Percentiles rank a stretch among this genome's conserved stretches.
These are phyloP conservation scores for Lithobates pipiens DNA, from an alignment of 2,797 vertebrate species.

Conservation along the genomic window DNA sequence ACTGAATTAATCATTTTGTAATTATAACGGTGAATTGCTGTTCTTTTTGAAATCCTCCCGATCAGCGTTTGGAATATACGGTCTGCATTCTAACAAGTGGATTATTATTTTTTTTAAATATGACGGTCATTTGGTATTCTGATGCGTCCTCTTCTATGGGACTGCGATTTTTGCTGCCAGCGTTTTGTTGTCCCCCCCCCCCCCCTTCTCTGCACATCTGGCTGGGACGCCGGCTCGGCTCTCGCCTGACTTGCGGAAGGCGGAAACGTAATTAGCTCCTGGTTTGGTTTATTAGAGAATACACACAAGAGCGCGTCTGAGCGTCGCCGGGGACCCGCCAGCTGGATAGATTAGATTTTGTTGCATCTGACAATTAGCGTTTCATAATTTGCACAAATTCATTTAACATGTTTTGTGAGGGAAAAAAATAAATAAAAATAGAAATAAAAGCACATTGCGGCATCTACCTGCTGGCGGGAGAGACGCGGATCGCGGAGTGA, in stretches of 20 bases:
- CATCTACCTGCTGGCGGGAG: too few species aligned
- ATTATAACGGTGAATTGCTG: too few species aligned
- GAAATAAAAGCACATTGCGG: too few species aligned
- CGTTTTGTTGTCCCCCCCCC: constrained; percentile 16
- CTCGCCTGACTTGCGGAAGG: constrained; percentile 34
- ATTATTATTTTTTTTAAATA: background rate
- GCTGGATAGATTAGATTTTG: constrained; percentile 52
- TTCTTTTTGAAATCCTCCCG: too few species aligned
- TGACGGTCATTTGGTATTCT: constrained; percentile 25
- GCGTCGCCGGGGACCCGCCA: constrained; percentile 32
- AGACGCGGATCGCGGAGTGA: too few species aligned
- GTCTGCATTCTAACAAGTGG: too few species aligned
- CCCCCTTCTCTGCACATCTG: constrained; percentile 49
- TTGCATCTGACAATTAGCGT: constrained; percentile 60
- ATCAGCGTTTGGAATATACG: too few species aligned
- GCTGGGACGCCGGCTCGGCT: constrained; percentile 46
- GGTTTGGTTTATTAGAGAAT: constrained; percentile 58
- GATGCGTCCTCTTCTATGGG: constrained; percentile 37
- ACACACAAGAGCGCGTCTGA: constrained; percentile 45
- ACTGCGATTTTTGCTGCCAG: constrained; percentile 24
- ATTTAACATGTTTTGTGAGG: constrained; percentile 27
- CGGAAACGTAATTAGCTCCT: constrained; percentile 59
- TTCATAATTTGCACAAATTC: constrained; percentile 47
- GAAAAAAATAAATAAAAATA: too few species aligned
- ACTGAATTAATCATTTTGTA: too few species aligned